Conservation (phyloP, 1,140 invertebrate genomes). For the Teleopsis dalmanni region DNA sequence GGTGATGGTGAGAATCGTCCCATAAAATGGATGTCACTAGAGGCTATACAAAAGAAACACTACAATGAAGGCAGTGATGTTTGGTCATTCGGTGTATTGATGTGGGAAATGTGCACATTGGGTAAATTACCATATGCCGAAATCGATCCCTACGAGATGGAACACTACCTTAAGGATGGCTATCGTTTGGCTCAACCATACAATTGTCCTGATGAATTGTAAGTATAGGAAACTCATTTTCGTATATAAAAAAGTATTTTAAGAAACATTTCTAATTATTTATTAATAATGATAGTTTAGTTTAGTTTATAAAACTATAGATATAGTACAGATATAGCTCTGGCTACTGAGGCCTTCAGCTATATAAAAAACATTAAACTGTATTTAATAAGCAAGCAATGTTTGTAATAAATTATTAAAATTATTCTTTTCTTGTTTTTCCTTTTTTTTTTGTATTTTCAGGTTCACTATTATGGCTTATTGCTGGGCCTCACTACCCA, state of each 20-base stretch:
- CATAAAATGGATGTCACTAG: slow-evolving; percentile 90
- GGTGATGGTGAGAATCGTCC: slow-evolving; percentile 93
- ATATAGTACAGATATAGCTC: too few relatives aligned
- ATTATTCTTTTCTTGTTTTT: not conserved
- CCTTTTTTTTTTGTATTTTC: slow-evolving; percentile 24
- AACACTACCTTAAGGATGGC: slow-evolving; percentile 80
- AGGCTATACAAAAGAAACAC: slow-evolving; percentile 73
- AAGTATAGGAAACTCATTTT: too few relatives aligned
- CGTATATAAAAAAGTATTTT: too few relatives aligned
- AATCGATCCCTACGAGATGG: slow-evolving; percentile 76
- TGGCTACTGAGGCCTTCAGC: too few relatives aligned
- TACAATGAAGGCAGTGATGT: slow-evolving; percentile 84
- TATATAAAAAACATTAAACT: too few relatives aligned
- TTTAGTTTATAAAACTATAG: too few relatives aligned
- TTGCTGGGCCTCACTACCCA: slow-evolving; percentile 82
- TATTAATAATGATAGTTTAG: too few relatives aligned
- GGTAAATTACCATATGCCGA: slow-evolving; percentile 80
- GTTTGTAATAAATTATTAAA: not conserved
- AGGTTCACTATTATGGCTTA: slow-evolving; percentile 90
- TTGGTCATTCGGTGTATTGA: slow-evolving; percentile 89
- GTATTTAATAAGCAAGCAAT: not conserved
- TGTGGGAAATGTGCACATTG: slow-evolving; percentile 92
- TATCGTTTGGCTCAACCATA: slow-evolving; percentile 87
- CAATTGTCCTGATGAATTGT: slow-evolving; percentile 94
- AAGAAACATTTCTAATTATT: too few relatives aligned